Evolutionary conservation across 53 echinoderm and acorn worm genomes (phyloP).

Genomic region (Patiria pectinifera): DNA sequence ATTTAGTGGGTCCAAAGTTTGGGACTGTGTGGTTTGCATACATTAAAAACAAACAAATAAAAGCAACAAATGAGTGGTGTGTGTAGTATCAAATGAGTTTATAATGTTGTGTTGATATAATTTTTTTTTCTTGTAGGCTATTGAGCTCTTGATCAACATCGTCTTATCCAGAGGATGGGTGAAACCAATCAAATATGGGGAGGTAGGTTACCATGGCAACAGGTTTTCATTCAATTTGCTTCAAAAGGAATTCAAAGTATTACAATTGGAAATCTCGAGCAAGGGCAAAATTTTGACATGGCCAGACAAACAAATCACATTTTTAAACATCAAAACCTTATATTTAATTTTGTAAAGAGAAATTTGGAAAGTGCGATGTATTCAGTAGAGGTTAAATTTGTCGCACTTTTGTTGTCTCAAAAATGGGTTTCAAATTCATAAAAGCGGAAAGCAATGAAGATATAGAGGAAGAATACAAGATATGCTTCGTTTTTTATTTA

Average conservation of each 20-base stretch:
- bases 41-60: too few relatives aligned
- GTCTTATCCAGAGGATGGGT: conserved; percentile 72
- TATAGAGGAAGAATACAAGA: too few relatives aligned
- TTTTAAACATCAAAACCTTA: not conserved
- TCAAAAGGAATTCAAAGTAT: too few relatives aligned
- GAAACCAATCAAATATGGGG: conserved; percentile 86
- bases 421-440: too few relatives aligned
- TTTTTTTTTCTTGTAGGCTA: conserved; percentile 65
- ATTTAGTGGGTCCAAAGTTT: too few relatives aligned
- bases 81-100: not conserved
- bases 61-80: too few relatives aligned
- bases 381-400: too few relatives aligned
- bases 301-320: not conserved
- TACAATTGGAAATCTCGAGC: too few relatives aligned
- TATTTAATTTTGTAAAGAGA: not conserved
- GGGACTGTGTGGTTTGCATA: too few relatives aligned
- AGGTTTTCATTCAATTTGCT: not conserved
- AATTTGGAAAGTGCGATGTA: not conserved
- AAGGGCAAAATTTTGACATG: too few relatives aligned
- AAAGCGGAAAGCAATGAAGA: too few relatives aligned
- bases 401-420: too few relatives aligned
- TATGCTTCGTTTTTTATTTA: not conserved
- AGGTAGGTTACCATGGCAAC: conserved; percentile 70
- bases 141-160: conserved; percentile 86
- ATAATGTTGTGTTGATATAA: not conserved